Conservation (phyloP, 2,113 vertebrate genomes). For the Hystrix cristata region DNA sequence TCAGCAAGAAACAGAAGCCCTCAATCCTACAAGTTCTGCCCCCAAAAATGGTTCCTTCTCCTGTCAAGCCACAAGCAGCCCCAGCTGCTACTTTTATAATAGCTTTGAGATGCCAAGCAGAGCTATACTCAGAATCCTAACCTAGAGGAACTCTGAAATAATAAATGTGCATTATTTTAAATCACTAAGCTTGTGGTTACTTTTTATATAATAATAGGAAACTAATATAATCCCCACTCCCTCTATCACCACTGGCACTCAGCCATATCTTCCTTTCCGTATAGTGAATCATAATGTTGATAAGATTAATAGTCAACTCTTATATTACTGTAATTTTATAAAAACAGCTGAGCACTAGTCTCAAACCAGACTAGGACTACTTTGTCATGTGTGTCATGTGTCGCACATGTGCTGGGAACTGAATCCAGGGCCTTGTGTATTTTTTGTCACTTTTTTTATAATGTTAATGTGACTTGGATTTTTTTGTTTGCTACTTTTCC, state of each 20-base stretch:
- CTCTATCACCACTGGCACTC: not conserved
- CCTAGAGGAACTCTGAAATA: not conserved
- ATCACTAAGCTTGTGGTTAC: not conserved
- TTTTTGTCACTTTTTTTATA: not conserved
- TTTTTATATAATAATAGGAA: not conserved
- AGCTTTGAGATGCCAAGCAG: not conserved
- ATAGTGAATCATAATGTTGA: not conserved
- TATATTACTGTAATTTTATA: not conserved
- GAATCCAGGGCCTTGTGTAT: not conserved
- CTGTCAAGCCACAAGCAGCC: not conserved
- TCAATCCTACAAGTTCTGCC: not conserved
- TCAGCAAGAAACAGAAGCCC: not conserved
- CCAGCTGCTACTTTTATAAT: not conserved
- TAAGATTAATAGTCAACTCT: not conserved
- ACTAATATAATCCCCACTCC: not conserved
- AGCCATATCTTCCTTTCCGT: not conserved
- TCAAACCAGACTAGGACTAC: conserved; percentile 1
- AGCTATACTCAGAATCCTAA: not conserved
- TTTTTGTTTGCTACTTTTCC: conserved; percentile 11
- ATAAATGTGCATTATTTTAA: not conserved
- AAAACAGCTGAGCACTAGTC: not conserved
- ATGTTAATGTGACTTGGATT: not conserved
- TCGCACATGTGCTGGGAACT: not conserved
- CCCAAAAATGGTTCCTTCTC: not conserved
- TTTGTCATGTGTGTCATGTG: not conserved